These are phyloP conservation scores for Anguilla rostrata DNA, from an alignment of 2,113 vertebrate species.

Conservation along the genomic window DNA sequence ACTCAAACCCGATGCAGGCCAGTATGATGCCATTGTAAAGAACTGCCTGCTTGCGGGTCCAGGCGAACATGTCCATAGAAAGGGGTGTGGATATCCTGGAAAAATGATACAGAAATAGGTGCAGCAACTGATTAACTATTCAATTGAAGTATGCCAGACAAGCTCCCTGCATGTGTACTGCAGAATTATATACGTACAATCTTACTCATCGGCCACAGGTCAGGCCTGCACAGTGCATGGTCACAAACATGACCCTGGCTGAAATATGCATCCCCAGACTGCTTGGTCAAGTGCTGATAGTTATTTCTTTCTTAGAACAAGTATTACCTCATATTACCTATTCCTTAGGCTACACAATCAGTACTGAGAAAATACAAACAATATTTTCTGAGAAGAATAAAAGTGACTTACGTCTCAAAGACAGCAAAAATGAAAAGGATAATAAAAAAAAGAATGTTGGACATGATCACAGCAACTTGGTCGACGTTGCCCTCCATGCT, in stretches of 20 bases:
- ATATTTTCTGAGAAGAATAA: background rate
- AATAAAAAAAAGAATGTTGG: constrained; percentile 89
- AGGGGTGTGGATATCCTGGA: constrained; percentile 87
- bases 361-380: background rate
- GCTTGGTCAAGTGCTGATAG: background rate
- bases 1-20: constrained; percentile 82
- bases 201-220: no score
- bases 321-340: background rate
- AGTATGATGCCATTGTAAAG: constrained; percentile 90
- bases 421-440: constrained; percentile 92
- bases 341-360: no score
- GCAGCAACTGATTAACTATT: background rate
- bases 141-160: no score
- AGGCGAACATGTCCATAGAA: constrained; percentile 97
- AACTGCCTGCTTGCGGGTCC: constrained; percentile 88
- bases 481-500: constrained; percentile 71
- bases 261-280: no score
- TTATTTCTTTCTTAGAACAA: background rate
- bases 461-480: constrained; percentile 79
- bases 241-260: no score
- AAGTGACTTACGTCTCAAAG: constrained; percentile 88
- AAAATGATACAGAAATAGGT: background rate
- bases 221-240: no score
- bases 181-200: background rate
- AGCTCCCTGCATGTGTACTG: background rate